These are phyloP conservation scores for Leptinotarsa undecemlineata DNA, from an alignment of 1,140 invertebrate genomes.

Conservation along the genomic window DNA sequence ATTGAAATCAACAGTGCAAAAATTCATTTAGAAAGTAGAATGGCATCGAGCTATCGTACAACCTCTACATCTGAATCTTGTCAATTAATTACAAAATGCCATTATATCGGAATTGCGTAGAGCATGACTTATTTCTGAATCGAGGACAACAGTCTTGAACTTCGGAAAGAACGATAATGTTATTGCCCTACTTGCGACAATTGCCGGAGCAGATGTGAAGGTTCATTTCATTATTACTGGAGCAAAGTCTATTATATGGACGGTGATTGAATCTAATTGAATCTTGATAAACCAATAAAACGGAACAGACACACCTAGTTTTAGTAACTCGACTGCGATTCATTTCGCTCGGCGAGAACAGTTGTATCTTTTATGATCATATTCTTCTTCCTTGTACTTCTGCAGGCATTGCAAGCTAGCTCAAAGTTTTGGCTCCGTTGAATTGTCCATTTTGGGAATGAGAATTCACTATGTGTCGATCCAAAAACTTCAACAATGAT, in stretches of 20 bases:
- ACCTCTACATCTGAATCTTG: too few relatives aligned
- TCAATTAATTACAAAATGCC: neutral
- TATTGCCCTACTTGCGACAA: conserved; percentile 1
- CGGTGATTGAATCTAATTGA: neutral
- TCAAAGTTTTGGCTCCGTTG: too few relatives aligned
- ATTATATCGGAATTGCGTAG: neutral
- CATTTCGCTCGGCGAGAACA: too few relatives aligned
- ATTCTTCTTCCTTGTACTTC: too few relatives aligned
- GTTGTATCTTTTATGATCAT: too few relatives aligned
- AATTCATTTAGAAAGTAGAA: too few relatives aligned
- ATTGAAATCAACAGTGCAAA: too few relatives aligned
- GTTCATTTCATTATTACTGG: neutral
- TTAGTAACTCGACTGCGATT: neutral
- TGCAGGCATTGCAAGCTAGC: too few relatives aligned
- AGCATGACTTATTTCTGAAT: neutral
- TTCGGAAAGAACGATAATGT: neutral
- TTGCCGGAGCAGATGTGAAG: neutral
- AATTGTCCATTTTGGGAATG: too few relatives aligned
- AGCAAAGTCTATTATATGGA: neutral
- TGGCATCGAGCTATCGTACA: too few relatives aligned
- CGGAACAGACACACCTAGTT: neutral
- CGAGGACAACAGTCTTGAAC: neutral
- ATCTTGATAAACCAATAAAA: neutral
- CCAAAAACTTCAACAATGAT: too few relatives aligned
- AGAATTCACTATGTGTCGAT: too few relatives aligned